These are phyloP conservation scores for Dicrostonyx torquatus DNA, from an alignment of 2,797 vertebrate genomes.

Conservation along the genomic window DNA sequence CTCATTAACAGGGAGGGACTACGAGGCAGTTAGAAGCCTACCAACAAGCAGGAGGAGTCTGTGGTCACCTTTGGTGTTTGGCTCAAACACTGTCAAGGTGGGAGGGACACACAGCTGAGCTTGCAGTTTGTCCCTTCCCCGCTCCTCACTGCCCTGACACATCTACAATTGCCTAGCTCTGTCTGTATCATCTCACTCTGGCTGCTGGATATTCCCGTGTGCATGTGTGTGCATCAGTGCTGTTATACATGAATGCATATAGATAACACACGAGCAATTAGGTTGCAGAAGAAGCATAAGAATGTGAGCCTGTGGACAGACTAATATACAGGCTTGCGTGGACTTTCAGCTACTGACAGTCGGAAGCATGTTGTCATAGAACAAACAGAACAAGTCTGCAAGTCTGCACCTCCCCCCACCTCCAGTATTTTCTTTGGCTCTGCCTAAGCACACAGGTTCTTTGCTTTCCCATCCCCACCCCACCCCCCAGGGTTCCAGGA, in stretches of 20 bases:
- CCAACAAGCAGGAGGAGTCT: neutral
- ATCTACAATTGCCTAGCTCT: neutral
- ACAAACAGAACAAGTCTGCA: neutral
- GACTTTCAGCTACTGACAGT: neutral
- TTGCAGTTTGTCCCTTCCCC: neutral
- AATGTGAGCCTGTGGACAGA: neutral
- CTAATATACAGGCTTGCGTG: neutral
- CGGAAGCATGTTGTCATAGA: neutral
- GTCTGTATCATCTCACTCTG: neutral
- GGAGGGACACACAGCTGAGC: neutral
- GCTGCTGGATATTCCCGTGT: too few relatives aligned
- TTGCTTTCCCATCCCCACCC: neutral
- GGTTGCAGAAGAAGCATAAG: neutral
- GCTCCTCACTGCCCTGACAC: neutral
- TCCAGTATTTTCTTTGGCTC: neutral
- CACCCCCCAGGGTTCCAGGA: neutral
- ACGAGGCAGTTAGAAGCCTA: conserved; percentile 20
- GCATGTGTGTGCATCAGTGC: neutral
- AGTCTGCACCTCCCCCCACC: rapidly evolving
- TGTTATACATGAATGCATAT: neutral
- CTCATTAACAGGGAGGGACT: conserved; percentile 61
- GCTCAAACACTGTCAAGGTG: neutral
- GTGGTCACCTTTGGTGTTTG: neutral
- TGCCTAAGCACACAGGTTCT: neutral
- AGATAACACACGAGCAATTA: neutral